phyloP scores from a whole-genome alignment of 2,797 vertebrate genomes.

The Clarias fuscus region DNA sequence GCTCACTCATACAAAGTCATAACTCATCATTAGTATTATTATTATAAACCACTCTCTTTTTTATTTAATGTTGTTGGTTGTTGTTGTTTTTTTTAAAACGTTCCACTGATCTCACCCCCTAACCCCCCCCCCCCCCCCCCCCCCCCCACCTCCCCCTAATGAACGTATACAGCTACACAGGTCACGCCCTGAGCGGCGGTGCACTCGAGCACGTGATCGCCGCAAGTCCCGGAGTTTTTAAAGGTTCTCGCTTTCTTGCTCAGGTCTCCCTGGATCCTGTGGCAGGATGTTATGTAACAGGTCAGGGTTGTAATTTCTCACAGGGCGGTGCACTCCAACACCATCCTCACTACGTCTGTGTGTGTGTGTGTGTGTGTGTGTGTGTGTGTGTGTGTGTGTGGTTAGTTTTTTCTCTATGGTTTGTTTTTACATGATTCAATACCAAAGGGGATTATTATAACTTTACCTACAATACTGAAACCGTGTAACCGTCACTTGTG shows the following conservation, averaged over 20 bases:
- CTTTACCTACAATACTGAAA: background rate
- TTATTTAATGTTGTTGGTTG: no score
- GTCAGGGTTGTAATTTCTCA: constrained; percentile 38
- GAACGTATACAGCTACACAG: background rate
- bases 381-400: background rate
- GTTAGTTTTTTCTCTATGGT: background rate
- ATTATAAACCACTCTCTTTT: no score
- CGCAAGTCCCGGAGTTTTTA: no score
- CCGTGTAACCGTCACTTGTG: background rate
- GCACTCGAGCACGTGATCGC: no score
- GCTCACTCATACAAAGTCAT: no score
- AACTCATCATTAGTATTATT: no score
- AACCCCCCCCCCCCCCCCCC: background rate
- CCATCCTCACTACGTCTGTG: background rate
- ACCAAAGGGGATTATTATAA: background rate
- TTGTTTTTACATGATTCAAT: background rate
- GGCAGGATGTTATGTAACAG: constrained; percentile 52
- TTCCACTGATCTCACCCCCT: background rate
- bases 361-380: background rate
- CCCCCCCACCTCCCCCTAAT: background rate
- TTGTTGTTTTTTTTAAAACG: background rate
- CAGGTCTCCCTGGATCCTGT: constrained; percentile 24
- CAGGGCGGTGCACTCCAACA: constrained; percentile 5
- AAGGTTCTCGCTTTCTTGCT: constrained; percentile 14
- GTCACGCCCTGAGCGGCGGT: constrained; percentile 15